phyloP scores from a whole-genome alignment of 2,113 vertebrate genomes.

The Phodopus roborovskii region DNA sequence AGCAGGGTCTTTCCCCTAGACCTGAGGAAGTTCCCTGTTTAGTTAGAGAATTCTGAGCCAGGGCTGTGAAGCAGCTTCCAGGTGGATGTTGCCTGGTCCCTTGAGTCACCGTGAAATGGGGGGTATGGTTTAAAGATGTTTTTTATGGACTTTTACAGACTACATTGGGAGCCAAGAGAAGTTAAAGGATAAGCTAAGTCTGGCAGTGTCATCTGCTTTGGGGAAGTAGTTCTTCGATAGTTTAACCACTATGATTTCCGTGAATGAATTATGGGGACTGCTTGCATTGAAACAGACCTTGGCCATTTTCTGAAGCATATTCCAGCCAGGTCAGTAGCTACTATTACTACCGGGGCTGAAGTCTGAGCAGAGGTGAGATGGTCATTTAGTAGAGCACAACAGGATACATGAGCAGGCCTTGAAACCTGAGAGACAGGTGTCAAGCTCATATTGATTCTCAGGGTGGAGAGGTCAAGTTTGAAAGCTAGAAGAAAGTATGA shows the following conservation, averaged over 20 bases:
- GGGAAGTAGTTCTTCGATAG: neutral
- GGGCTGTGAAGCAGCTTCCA: neutral
- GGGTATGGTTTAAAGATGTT: neutral
- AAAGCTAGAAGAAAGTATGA: conserved; percentile 45
- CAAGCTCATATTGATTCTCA: conserved; percentile 41
- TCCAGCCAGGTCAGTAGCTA: neutral
- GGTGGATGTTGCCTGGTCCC: neutral
- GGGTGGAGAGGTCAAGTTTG: conserved; percentile 59
- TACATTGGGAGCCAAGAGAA: neutral
- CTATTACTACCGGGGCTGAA: neutral
- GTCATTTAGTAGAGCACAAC: neutral
- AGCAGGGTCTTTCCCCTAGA: neutral
- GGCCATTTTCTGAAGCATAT: conserved; percentile 22
- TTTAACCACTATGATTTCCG: neutral
- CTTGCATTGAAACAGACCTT: neutral
- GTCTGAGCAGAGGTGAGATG: conserved; percentile 15
- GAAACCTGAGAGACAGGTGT: conserved; percentile 64
- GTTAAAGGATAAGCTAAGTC: neutral
- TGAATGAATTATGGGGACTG: neutral
- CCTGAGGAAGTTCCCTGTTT: neutral
- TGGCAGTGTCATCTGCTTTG: neutral
- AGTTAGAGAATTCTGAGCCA: neutral
- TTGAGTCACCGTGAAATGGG: neutral
- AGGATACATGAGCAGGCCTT: neutral
- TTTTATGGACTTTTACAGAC: neutral